These are phyloP conservation scores for Papilio polyxenes DNA, from an alignment of 1,140 invertebrate genomes.

Conservation along the genomic window DNA sequence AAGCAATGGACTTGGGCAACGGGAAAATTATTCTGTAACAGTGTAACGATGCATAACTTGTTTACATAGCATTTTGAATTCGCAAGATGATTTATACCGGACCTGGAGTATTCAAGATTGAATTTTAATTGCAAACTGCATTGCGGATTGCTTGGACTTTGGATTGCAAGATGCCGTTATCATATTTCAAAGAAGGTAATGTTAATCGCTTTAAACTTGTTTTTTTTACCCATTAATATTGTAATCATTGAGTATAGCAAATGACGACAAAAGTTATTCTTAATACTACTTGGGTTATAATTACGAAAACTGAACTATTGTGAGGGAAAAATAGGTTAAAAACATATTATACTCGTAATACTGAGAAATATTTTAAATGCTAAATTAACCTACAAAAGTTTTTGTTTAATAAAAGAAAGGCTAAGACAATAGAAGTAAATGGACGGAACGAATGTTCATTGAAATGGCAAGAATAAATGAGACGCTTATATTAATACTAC, in stretches of 20 bases:
- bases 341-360: background rate
- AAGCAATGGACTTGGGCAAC: background rate
- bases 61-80: conserved; percentile 26
- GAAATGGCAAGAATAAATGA: background rate
- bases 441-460: background rate
- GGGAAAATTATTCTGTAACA: conserved; percentile 21
- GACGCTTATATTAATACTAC: background rate
- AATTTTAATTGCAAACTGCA: conserved; percentile 26
- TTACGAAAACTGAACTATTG: too few species aligned
- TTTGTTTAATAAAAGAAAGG: background rate
- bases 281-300: too few species aligned
- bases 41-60: conserved; percentile 33
- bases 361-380: background rate
- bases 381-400: background rate
- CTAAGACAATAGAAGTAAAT: background rate
- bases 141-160: background rate
- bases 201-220: background rate
- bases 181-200: background rate
- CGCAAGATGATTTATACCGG: conserved; percentile 27
- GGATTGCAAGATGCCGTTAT: background rate
- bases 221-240: background rate
- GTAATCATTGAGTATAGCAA: too few species aligned
- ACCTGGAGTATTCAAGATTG: background rate
- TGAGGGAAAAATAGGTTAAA: too few species aligned
- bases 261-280: too few species aligned